Evolutionary conservation across 2,797 vertebrate genomes (phyloP), one percentile per base, ranked within the genome.

Genomic region (Eulemur albifrons): DNA sequence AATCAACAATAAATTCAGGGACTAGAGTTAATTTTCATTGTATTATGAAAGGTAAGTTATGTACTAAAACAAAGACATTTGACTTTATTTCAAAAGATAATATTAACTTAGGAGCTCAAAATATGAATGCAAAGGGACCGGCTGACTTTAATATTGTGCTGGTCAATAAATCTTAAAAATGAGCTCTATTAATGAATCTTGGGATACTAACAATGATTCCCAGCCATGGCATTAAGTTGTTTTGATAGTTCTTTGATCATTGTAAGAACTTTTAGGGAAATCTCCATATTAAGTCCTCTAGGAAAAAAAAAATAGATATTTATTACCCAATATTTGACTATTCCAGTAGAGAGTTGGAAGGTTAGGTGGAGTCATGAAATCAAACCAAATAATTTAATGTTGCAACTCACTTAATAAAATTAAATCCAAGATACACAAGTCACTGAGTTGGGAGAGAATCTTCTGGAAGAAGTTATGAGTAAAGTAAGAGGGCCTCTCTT

Each of bases 381-480:
- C 48, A 82, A 87, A 75, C 48, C n/a, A 96, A 86, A 94, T 54
- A 90, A 82, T 21, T 92, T 75, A 70, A 84, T 63, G 38, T 72
- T 84, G 20, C 52, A 96, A 83, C 32, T 88, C 76, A 88, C 35
- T 93, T 91, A 94, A 93, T 75, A 79, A 75, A 94, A 95, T 52
- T 81, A 80, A 96, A 81, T 96, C 89, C 32, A 94, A 38, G 38
- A 88, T n/a, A 73, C 32, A 86, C 7, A 80, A 83, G 57, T 76
- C 54, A 52, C 18, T 84, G 48, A 54, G 32, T 59, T 30, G 25
- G 40, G 48, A 93, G 25, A 77, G 15, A 80, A 82, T 57, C 67
- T 97, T 94, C 85, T 91, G 75, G 82, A 76, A 80, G 30, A 82
- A 11, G 27, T 38, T 94, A 35, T 23, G 75, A 72, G 70, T 93